Evolutionary conservation across 1,140 invertebrate species (phyloP).

Genomic region (Drosophila miranda): DNA sequence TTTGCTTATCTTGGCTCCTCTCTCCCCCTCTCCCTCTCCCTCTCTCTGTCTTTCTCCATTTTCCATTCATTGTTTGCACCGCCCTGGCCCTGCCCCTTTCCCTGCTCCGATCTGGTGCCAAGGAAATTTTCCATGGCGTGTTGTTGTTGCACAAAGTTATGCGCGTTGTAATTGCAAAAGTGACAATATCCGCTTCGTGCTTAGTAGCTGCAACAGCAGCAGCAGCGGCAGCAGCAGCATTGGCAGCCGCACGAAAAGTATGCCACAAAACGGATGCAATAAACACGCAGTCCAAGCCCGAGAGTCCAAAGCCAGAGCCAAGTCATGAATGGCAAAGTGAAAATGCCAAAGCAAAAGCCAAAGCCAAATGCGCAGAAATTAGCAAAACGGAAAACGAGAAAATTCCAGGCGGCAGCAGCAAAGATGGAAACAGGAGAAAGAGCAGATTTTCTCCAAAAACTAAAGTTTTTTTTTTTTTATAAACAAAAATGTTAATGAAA

Average conservation of each 20-base stretch:
- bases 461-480: too few species aligned
- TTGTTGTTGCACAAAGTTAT: conserved; percentile 53
- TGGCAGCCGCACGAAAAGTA: conserved; percentile 51
- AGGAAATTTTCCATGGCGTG: conserved; percentile 53
- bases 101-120: conserved; percentile 27
- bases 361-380: conserved; percentile 51
- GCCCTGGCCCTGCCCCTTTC: not conserved
- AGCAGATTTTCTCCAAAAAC: conserved; percentile 12
- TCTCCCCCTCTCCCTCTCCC: not conserved
- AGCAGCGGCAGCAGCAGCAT: conserved; percentile 22
- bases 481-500: too few species aligned
- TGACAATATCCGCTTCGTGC: conserved; percentile 66
- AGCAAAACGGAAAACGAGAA: conserved; percentile 53
- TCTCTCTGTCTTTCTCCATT: conserved; percentile 1
- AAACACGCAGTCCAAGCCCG: conserved; percentile 52
- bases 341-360: conserved; percentile 44
- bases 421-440: conserved; percentile 23
- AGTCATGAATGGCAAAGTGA: conserved; percentile 60
- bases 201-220: conserved; percentile 38
- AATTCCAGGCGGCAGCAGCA: conserved; percentile 33
- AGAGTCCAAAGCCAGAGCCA: conserved; percentile 26
- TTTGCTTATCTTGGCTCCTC: conserved; percentile 32
- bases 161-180: conserved; percentile 64
- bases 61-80: conserved; percentile 37
- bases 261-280: conserved; percentile 65